Evolutionary conservation across 2,888 invertebrate genomes (phyloP), one percentile per base, ranked within the genome.

Genomic region (Lamellibrachia columna): DNA sequence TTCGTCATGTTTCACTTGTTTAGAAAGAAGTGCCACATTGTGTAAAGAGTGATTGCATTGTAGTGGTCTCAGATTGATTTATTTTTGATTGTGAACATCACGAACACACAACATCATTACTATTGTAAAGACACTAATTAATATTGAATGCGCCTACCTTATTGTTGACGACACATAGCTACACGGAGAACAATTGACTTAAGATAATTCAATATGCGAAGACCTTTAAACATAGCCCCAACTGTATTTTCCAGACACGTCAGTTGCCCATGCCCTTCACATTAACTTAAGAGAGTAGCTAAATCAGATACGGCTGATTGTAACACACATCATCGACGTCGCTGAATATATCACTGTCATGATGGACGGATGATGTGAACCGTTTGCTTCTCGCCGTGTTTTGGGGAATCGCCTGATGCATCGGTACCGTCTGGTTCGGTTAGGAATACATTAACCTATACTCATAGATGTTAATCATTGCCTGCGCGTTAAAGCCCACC

Each of bases 391-490:
- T 75, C n/a, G 22, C 15, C 15, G 6, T 75, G n/a, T 75, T 75
- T 11, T 75, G 9, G 22, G 15, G 22, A 75, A 15, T 75, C 75
- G 75, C 75, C 75, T 6, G 15, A 40, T 40, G 40, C 40, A 75
- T 75, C 3, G 4, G 22, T 75, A n/a, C 75, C 75, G 22, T 75
- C 15, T 75, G 75, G 75, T 75, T 75, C 2, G n/a, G 75, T 15
- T 15, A 75, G 75, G 75, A 75, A 75, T 75, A 75, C 75, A 75
- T 75, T 75, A 75, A 75, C 75, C 75, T 75, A 22, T n/a, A n/a
- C 75, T 75, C n/a, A 22, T n/a, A 22, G 15, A 22, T 75, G 75
- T 75, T 75, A 75, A 22, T n/a, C 15, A 22, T 75, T 75, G 75
- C 75, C 75, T 75, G 75, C 75, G 75, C n/a, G 75, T 6, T 3